A percentile compares a stretch with the other conserved stretches of the same genome.
These are phyloP conservation scores for Ranitomeya variabilis DNA, from an alignment of 2,113 vertebrate genomes.

Conservation along the genomic window DNA sequence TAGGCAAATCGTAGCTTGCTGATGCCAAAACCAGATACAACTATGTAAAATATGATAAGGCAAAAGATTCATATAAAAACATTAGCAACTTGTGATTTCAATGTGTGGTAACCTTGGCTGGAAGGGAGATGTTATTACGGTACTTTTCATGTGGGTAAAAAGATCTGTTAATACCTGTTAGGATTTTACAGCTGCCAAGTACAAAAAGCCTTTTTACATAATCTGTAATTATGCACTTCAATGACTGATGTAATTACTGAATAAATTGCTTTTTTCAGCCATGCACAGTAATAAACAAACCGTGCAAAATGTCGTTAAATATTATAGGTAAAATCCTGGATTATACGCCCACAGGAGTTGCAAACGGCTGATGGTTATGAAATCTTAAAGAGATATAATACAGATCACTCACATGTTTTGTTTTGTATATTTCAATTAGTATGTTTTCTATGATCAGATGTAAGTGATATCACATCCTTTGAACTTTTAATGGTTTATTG, in stretches of 20 bases:
- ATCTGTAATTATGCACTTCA: conserved; percentile 48
- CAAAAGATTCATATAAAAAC: no score
- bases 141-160: neutral
- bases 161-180: neutral
- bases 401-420: no score
- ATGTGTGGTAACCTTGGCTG: neutral
- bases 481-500: no score
- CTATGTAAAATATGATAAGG: no score
- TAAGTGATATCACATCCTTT: no score
- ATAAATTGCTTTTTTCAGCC: conserved; percentile 36
- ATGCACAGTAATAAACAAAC: conserved; percentile 34
- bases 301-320: conserved; percentile 20
- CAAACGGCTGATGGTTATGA: neutral
- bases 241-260: conserved; percentile 35
- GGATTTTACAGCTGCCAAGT: neutral
- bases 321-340: neutral
- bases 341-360: neutral
- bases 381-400: neutral
- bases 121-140: neutral
- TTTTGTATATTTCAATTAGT: no score
- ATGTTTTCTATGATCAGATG: no score
- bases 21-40: no score
- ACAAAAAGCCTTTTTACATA: conserved; percentile 6
- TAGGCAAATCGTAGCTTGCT: no score
- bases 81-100: neutral